Evolutionary conservation across 2,797 vertebrate genomes (phyloP), one percentile per base, ranked within the genome.

Genomic region (Thunnus albacares): DNA sequence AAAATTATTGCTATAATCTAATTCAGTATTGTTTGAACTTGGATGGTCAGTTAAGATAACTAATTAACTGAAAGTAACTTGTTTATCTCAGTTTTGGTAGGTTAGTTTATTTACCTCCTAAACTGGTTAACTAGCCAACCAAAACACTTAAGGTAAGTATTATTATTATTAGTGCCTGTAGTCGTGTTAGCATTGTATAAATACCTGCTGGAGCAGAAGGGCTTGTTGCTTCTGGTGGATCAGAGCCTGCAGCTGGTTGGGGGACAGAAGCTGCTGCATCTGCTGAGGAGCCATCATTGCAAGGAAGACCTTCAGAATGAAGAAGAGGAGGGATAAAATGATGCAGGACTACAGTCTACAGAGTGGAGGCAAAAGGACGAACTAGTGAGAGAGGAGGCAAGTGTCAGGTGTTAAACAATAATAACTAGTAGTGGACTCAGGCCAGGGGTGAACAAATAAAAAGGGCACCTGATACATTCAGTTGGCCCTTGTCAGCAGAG

Each of bases 201-300:
- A 94, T 97, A 99, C 98, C 97, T 98, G 98, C 93, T 98, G 97
- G 79, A 98, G 92, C 92, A 98, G 96, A 76, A 98, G 96, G 1
- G 96, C 96, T 90, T 98, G 97, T 74, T 98, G 97, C 90, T 98
- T 97, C 88, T 98, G 97, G 0, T 97, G 97, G 91, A 98, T 96
- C 90, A 99, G 94, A 81, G 96, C 96, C 93, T 98, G 97, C 89
- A 98, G 97, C 91, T 98, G 97, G 83, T 73, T 88, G 5, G 87
- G 81, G 1, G 91, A 88, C 70, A 98, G 96, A 78, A 97, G 96
- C 89, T 97, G 97, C 93, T 98, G 97, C 95, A 97, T 96, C 91
- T 97, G 97, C 94, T 97, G 97, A 85, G 97, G 96, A 90, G 96
- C 96, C 97, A 98, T 98, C 97, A 98, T 97, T 82, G 97, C 96